Percentiles rank a stretch among this genome's conserved stretches.
These are phyloP conservation scores for Phacellophora camtschatica DNA, from an alignment of 30 jellyfish, hydroid and myxozoan genomes.

Conservation along the genomic window DNA sequence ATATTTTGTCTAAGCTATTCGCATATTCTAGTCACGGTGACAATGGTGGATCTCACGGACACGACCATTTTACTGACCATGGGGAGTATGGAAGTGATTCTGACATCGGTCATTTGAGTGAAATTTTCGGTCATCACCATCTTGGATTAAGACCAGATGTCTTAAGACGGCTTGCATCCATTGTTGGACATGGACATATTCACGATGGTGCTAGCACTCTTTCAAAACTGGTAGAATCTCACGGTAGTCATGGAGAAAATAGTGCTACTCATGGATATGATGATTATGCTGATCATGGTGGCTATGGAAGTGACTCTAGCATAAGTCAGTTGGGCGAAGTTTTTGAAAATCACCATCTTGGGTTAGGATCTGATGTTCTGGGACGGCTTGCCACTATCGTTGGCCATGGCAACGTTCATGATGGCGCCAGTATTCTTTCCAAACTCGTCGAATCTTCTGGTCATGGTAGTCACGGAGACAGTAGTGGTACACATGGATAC, in stretches of 20 bases:
- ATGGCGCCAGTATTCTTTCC: constrained; percentile 9
- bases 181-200: constrained; percentile 81
- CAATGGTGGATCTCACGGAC: constrained; percentile 18
- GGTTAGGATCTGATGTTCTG: not conserved
- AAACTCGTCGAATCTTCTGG: constrained; percentile 38
- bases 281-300: constrained; percentile 1
- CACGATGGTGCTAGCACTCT: constrained; percentile 70
- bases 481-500: constrained; percentile 19
- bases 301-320: constrained; percentile 31
- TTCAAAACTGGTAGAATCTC: constrained; percentile 44
- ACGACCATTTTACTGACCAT: not conserved
- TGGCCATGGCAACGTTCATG: constrained; percentile 18
- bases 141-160: constrained; percentile 3
- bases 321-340: constrained; percentile 5
- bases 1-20: constrained; percentile 18
- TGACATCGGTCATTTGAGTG: constrained; percentile 17
- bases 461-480: constrained; percentile 16
- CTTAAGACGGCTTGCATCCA: constrained; percentile 57
- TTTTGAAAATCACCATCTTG: constrained; percentile 39
- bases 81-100: constrained; percentile 33
- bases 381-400: not conserved
- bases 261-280: constrained; percentile 24
- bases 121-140: constrained; percentile 34
- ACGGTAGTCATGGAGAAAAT: no score
- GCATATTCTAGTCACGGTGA: constrained; percentile 12